Base-by-base conservation (phyloP, 2,888 invertebrate species). In the Xestia c-nigrum region DNA sequence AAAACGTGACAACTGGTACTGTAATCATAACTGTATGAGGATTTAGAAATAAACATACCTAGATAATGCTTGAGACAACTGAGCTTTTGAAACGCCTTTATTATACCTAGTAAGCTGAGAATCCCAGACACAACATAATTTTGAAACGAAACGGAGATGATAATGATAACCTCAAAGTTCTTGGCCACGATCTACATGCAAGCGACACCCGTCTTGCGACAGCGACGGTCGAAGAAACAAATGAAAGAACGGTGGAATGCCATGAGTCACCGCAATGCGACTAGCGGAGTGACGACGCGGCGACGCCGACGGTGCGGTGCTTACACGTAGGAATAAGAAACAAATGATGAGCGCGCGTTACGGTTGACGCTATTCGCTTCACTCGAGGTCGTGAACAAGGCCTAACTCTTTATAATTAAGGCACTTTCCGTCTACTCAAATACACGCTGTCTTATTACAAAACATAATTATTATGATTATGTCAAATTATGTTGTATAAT, bases 21-120 rank as follows among this genome's bases (percentile, higher is more conserved):
- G 31, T 67, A 47, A 61, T 43, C 47, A 47, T 63, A 50, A 50
- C 40, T n/a, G 63, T 43, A 47, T n/a, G n/a, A 50, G 47, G 16
- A 79, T 81, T 64, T n/a, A 75, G 63, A 81, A 57, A 67, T 67
- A 67, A 81, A 67, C 31, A 67, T 66, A 67, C 3, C 14, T 47
- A 57, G 40, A 63, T 47, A 67, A 63, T 81, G 63, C 12, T 67
- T n/a, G 19, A 67, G 47, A n/a, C n/a, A 67, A 63, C 46, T 31
- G 66, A 63, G 55, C 5, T 19, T 81, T 74, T 31, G 38, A 67
- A 66, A 63, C 40, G 61, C 40, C 31, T 55, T 47, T 31, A 67
- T 67, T 43, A 47, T 64, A 43, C 14, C 59, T n/a, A 59, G 5
- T 52, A 38, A 31, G 66, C 24, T 38, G 3, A n/a, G 21, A 19